Conservation (phyloP, 2,797 vertebrate species). For the Onychomys leucogaster region DNA sequence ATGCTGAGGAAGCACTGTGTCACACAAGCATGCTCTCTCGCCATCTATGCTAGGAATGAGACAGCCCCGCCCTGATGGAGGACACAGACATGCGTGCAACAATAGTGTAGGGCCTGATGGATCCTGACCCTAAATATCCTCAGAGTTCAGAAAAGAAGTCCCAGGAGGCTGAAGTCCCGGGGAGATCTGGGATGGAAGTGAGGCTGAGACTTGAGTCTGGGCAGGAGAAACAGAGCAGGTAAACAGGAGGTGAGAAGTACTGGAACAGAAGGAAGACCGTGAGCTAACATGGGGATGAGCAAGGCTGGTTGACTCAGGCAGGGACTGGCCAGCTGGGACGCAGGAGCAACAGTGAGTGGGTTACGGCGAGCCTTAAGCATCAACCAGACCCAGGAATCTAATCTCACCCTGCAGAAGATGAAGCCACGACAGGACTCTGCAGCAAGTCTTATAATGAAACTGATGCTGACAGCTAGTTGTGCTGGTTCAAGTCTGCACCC, state of each 20-base stretch:
- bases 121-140: background rate
- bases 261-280: background rate
- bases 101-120: background rate
- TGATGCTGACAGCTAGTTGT: background rate
- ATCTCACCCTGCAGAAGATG: constrained; percentile 47
- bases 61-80: background rate
- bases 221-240: background rate
- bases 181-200: background rate
- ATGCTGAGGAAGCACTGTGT: background rate
- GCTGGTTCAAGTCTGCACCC: background rate
- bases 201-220: background rate
- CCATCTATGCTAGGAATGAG: background rate
- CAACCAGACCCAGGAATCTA: background rate
- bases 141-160: background rate
- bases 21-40: background rate
- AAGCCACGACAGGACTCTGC: background rate
- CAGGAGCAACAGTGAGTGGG: background rate
- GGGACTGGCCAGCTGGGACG: background rate
- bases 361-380: background rate
- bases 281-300: background rate
- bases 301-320: background rate
- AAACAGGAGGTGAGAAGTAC: background rate
- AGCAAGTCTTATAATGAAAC: background rate
- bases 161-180: background rate
- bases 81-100: background rate